Evolutionary conservation across 2,888 invertebrate genomes (phyloP).

Genomic region (Seira ritae): DNA sequence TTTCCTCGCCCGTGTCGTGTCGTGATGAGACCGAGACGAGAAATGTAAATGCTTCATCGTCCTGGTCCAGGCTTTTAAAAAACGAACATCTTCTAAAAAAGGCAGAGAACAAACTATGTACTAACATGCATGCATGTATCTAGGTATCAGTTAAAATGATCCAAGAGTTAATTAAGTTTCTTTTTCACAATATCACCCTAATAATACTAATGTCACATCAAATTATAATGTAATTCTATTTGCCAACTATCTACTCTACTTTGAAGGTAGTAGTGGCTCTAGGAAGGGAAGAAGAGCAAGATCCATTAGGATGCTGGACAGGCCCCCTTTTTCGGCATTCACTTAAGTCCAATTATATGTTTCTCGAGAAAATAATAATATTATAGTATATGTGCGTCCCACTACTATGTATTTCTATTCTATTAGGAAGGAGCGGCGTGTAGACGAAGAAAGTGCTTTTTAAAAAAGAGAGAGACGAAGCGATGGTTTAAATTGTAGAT

Average conservation of each 20-base stretch:
- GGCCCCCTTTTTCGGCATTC: not conserved
- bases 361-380: not conserved
- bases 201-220: constrained; percentile 20
- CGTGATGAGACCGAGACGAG: no score
- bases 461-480: not conserved
- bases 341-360: not conserved
- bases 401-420: no score
- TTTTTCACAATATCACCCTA: constrained; percentile 32
- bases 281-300: constrained; percentile 10
- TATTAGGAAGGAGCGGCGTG: not conserved
- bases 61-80: no score
- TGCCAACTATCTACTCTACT: constrained; percentile 36
- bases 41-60: no score
- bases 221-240: constrained; percentile 5
- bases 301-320: constrained; percentile 28
- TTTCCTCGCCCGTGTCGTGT: no score
- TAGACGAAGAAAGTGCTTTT: not conserved
- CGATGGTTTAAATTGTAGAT: not conserved
- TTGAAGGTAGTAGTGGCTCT: constrained; percentile 23
- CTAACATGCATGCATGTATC: no score
- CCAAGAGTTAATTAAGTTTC: constrained; percentile 52
- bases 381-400: not conserved
- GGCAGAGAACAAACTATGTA: no score
- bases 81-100: no score
- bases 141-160: constrained; percentile 30